Conservation (phyloP, 1,140 invertebrate genomes). For the Pseudomyrmex concolor region DNA sequence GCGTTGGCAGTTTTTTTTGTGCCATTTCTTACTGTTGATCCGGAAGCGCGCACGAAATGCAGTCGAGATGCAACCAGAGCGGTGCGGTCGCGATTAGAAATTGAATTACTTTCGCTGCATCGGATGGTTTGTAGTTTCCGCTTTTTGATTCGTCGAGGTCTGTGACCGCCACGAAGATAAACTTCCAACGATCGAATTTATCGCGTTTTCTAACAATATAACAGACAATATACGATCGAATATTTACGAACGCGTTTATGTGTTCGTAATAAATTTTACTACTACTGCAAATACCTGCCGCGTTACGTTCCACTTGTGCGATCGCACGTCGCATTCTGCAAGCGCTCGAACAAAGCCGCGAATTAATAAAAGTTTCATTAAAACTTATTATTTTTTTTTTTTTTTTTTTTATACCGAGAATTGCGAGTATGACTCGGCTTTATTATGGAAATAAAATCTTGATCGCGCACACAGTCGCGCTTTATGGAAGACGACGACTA, state of each 20-base stretch:
- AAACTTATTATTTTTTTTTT: no score
- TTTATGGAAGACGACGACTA: neutral
- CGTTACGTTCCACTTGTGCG: neutral
- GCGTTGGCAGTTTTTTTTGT: neutral
- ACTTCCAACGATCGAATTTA: neutral
- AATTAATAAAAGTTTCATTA: constrained; percentile 24
- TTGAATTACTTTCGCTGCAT: constrained; percentile 64
- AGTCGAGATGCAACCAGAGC: constrained; percentile 29
- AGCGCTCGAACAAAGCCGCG: neutral
- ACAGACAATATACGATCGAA: neutral
- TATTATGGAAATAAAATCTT: constrained; percentile 45
- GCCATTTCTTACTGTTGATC: constrained; percentile 27
- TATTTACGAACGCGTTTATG: neutral
- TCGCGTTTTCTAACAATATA: neutral
- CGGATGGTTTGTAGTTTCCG: constrained; percentile 6
- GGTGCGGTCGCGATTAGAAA: constrained; percentile 65
- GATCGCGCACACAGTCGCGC: neutral
- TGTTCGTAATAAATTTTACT: neutral
- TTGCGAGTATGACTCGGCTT: neutral
- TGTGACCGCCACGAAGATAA: neutral
- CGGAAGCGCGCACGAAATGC: constrained; percentile 4
- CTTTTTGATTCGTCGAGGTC: neutral
- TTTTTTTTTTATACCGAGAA: no score
- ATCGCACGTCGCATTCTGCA: neutral
- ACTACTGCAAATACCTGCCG: neutral